phyloP scores from a whole-genome alignment of 2,888 invertebrate species.

The Anorthoa munda region DNA sequence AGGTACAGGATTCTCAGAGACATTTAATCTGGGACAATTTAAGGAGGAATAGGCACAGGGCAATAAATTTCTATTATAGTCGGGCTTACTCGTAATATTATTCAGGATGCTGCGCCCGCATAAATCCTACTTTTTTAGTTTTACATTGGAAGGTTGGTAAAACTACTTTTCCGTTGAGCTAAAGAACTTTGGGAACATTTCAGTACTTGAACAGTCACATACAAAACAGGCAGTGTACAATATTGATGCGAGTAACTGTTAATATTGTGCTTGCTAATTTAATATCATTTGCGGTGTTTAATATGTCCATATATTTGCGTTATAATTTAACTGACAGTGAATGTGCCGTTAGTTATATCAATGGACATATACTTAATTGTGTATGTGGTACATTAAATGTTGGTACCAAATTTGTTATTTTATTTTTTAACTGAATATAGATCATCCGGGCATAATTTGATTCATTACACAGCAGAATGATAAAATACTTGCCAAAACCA shows the following conservation, averaged over 20 bases:
- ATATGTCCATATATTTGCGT: not conserved
- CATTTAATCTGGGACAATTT: conserved; percentile 43
- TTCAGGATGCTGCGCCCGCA: conserved; percentile 52
- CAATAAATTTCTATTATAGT: conserved; percentile 56
- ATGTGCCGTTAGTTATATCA: not conserved
- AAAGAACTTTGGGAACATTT: conserved; percentile 27
- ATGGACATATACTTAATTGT: not conserved
- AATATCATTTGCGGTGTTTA: conserved; percentile 2
- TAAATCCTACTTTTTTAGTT: conserved; percentile 57
- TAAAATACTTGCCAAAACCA: not conserved
- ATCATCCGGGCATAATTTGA: not conserved
- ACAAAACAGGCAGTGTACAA: conserved; percentile 14
- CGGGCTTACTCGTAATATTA: conserved; percentile 46
- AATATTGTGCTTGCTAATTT: conserved; percentile 3
- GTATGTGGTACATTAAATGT: not conserved
- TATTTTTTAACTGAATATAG: not conserved
- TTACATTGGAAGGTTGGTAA: conserved; percentile 32
- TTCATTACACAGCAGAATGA: not conserved
- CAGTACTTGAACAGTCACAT: conserved; percentile 22
- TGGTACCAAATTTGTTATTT: no score
- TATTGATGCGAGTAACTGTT: not conserved
- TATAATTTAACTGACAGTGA: conserved; percentile 15
- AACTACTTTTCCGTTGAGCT: conserved; percentile 33
- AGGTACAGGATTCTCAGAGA: conserved; percentile 30
- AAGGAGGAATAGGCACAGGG: conserved; percentile 25